Conservation (phyloP, 2,113 vertebrate species). For the Anser cygnoides region DNA sequence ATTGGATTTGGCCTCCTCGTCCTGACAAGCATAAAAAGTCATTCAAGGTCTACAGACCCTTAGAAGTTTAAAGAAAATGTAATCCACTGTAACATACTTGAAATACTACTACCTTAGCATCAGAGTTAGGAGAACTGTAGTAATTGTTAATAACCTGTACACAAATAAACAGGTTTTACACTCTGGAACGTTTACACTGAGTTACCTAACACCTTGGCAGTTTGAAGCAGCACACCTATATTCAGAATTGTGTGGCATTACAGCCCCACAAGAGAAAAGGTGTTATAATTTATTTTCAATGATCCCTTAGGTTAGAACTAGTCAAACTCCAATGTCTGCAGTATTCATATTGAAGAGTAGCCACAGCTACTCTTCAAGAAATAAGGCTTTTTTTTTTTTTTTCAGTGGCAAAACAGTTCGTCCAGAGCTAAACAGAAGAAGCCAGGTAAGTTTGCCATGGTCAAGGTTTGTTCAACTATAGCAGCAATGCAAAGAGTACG, state of each 20-base stretch:
- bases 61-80: neutral
- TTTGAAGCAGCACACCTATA: neutral
- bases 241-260: neutral
- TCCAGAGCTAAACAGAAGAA: neutral
- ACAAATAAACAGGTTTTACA: neutral
- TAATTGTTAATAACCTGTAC: neutral
- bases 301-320: neutral
- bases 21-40: neutral
- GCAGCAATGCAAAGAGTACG: neutral
- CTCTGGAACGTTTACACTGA: neutral
- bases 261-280: neutral
- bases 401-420: too few species aligned
- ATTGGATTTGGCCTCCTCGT: neutral
- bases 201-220: neutral
- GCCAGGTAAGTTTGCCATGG: neutral
- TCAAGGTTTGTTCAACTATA: neutral
- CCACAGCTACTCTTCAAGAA: neutral
- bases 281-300: too few species aligned
- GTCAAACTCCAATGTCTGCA: neutral
- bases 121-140: neutral
- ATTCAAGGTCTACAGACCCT: neutral
- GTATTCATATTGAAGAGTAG: neutral
- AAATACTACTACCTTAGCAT: neutral
- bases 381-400: neutral
- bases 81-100: neutral